These are phyloP conservation scores for Corythornis madagascariensis DNA, from an alignment of 2,113 vertebrate species.

Conservation along the genomic window DNA sequence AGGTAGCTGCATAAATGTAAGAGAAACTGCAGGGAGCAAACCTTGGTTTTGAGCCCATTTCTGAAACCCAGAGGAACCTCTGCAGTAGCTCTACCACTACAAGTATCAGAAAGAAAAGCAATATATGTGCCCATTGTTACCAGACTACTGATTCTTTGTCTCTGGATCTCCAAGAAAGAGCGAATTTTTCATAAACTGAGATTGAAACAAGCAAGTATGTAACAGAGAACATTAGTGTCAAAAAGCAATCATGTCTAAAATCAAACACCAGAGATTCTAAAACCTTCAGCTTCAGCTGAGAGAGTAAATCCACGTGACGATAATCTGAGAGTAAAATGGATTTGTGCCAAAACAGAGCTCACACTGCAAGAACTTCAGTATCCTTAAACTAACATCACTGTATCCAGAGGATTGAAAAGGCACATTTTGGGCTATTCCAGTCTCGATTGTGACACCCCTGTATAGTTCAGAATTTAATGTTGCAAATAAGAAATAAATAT, in stretches of 20 bases:
- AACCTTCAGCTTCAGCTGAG: background rate
- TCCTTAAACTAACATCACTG: background rate
- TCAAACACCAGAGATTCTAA: background rate
- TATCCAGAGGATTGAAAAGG: background rate
- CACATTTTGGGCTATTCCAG: background rate
- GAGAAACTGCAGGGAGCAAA: background rate
- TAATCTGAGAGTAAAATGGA: background rate
- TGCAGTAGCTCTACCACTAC: background rate
- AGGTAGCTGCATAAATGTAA: background rate
- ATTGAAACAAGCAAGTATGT: background rate
- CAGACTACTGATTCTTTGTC: background rate
- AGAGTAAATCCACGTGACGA: background rate
- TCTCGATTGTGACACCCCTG: background rate
- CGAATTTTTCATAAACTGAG: background rate
- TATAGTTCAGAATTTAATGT: background rate
- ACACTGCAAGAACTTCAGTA: background rate
- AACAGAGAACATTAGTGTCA: background rate
- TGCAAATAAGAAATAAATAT: background rate
- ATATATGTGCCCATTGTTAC: background rate
- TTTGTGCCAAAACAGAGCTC: background rate
- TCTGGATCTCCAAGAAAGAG: background rate
- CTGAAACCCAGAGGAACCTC: background rate
- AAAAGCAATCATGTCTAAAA: background rate
- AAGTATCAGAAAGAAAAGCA: background rate
- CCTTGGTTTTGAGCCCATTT: background rate